Evolutionary conservation across 2,797 vertebrate genomes (phyloP).

Genomic region (Mastacembelus armatus): DNA sequence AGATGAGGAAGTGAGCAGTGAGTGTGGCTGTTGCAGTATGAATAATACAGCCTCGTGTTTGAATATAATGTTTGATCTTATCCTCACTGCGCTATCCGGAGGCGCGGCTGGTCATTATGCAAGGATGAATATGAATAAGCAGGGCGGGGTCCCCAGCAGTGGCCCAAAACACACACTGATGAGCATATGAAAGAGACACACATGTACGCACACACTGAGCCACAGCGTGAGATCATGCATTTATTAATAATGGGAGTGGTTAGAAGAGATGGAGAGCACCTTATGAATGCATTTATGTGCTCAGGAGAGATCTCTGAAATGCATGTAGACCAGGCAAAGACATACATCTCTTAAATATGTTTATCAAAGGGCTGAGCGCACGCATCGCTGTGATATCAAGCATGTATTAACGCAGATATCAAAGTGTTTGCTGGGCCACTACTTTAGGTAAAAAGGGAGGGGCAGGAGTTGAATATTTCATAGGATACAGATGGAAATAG

Average conservation of each 20-base stretch:
- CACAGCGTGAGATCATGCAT: constrained; percentile 79
- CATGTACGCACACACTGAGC: constrained; percentile 38
- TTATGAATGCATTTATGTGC: constrained; percentile 80
- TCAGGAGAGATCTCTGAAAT: constrained; percentile 66
- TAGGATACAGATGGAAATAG: constrained; percentile 54
- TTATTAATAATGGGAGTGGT: constrained; percentile 82
- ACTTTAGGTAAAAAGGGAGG: constrained; percentile 48
- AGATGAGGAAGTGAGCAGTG: constrained; percentile 49
- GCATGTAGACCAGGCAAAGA: constrained; percentile 65
- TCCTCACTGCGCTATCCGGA: constrained; percentile 65
- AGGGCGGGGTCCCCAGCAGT: constrained; percentile 65
- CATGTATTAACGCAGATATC: constrained; percentile 72
- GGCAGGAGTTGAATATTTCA: constrained; percentile 70
- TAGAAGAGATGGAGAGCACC: constrained; percentile 56
- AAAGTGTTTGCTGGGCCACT: constrained; percentile 60
- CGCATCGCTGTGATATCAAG: constrained; percentile 67
- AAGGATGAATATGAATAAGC: constrained; percentile 78
- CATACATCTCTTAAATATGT: constrained; percentile 77
- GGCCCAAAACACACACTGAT: constrained; percentile 70
- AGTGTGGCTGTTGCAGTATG: constrained; percentile 48
- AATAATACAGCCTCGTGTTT: constrained; percentile 75
- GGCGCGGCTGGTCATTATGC: constrained; percentile 75
- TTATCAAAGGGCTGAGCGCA: constrained; percentile 77
- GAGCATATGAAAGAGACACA: constrained; percentile 73
- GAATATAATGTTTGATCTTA: constrained; percentile 77